phyloP scores from a whole-genome alignment of 1,140 invertebrate genomes.

The Caenorhabditis remanei region DNA sequence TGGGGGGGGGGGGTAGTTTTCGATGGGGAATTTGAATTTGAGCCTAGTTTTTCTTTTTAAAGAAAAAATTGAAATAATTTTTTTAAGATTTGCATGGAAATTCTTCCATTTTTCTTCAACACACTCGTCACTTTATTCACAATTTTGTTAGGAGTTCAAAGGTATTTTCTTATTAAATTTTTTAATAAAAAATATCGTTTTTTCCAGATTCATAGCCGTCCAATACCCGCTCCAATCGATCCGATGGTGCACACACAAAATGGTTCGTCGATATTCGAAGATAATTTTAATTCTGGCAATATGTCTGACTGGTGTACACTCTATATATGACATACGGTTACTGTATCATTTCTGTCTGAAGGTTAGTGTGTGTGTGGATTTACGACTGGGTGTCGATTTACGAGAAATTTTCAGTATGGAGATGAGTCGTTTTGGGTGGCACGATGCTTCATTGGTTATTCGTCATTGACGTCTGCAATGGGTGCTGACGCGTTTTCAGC shows the following conservation, averaged over 20 bases:
- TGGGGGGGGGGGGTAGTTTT: too few species aligned
- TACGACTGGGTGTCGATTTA: neutral
- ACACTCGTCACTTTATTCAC: slow-evolving; percentile 66
- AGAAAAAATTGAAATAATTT: neutral
- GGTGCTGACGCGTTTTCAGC: slow-evolving; percentile 24
- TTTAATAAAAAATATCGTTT: neutral
- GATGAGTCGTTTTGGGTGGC: slow-evolving; percentile 65
- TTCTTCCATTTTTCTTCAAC: slow-evolving; percentile 67
- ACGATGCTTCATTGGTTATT: slow-evolving; percentile 65
- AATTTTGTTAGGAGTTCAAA: slow-evolving; percentile 63
- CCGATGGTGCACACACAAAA: slow-evolving; percentile 63
- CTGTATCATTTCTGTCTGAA: slow-evolving; percentile 64
- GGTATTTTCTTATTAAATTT: slow-evolving; percentile 52
- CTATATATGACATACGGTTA: slow-evolving; percentile 57
- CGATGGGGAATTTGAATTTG: too few species aligned
- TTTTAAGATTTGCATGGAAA: slow-evolving; percentile 66
- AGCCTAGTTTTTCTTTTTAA: too few species aligned
- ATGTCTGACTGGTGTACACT: slow-evolving; percentile 56
- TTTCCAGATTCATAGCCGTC: slow-evolving; percentile 66
- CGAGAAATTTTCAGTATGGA: slow-evolving; percentile 38
- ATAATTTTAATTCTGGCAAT: slow-evolving; percentile 20
- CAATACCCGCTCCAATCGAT: slow-evolving; percentile 64
- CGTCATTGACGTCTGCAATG: slow-evolving; percentile 26
- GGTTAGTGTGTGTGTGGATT: neutral
- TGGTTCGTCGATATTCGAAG: slow-evolving; percentile 55